Evolutionary conservation across 2,113 vertebrate species (phyloP).

Genomic region (Thamnaconus septentrionalis): DNA sequence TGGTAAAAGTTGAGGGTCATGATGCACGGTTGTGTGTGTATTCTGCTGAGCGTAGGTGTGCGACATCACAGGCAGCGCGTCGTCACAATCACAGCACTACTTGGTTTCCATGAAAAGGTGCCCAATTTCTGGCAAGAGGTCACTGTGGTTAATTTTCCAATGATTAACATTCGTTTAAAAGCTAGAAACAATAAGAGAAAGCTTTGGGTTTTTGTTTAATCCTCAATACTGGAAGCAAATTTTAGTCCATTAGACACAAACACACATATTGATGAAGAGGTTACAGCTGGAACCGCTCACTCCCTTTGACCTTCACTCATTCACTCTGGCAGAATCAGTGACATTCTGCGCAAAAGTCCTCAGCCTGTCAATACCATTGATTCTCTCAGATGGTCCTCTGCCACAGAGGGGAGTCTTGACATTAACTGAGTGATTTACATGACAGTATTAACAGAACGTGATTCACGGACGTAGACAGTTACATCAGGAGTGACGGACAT

Average conservation of each 20-base stretch:
- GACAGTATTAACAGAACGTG: conserved; percentile 71
- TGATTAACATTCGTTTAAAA: too few species aligned
- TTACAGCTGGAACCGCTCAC: conserved; percentile 67
- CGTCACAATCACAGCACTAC: neutral
- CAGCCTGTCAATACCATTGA: conserved; percentile 75
- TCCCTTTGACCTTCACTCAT: conserved; percentile 70
- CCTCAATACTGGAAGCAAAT: conserved; percentile 32
- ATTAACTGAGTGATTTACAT: conserved; percentile 79
- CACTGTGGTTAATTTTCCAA: neutral
- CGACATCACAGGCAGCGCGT: neutral
- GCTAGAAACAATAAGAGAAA: too few species aligned
- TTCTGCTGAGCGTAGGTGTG: conserved; percentile 1
- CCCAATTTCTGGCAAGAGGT: neutral
- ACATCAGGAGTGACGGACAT: conserved; percentile 60
- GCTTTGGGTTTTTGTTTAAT: neutral
- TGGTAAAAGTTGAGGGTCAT: conserved; percentile 75
- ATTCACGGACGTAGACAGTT: conserved; percentile 56
- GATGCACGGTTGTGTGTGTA: neutral
- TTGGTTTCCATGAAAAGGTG: neutral
- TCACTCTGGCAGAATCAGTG: conserved; percentile 69
- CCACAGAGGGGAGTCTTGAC: conserved; percentile 64
- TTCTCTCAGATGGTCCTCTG: conserved; percentile 69
- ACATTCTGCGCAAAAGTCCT: conserved; percentile 70
- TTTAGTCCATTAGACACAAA: conserved; percentile 54
- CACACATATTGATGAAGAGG: conserved; percentile 69